phyloP scores from a whole-genome alignment of 2,797 vertebrate species.

The Lutjanus argentimaculatus region DNA sequence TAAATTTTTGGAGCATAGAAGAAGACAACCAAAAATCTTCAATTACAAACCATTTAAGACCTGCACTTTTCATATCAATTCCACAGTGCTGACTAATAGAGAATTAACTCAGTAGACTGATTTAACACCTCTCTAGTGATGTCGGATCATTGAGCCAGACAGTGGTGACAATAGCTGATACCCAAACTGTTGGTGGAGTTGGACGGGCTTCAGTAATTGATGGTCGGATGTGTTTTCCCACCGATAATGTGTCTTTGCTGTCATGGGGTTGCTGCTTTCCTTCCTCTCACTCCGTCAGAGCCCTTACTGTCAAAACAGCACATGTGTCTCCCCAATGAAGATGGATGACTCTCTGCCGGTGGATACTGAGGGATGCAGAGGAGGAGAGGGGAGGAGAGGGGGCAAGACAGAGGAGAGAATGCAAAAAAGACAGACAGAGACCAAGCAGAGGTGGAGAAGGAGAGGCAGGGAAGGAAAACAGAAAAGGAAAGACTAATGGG shows the following conservation, averaged over 20 bases:
- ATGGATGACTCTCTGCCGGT: constrained; percentile 82
- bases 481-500: constrained; percentile 41
- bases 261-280: constrained; percentile 82
- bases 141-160: constrained; percentile 51
- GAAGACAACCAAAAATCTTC: not conserved
- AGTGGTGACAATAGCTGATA: constrained; percentile 54
- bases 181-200: constrained; percentile 63
- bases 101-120: constrained; percentile 49
- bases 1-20: not conserved
- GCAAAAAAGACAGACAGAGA: constrained; percentile 31
- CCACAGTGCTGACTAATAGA: constrained; percentile 35
- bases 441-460: constrained; percentile 33
- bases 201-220: constrained; percentile 71
- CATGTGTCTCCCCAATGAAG: constrained; percentile 86
- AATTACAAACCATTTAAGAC: constrained; percentile 4
- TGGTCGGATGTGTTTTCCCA: constrained; percentile 79
- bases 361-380: constrained; percentile 70
- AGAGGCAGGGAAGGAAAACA: constrained; percentile 30
- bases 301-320: constrained; percentile 87
- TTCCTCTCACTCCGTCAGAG: constrained; percentile 81
- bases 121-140: constrained; percentile 58
- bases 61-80: constrained; percentile 9
- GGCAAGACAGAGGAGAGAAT: constrained; percentile 31
- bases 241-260: constrained; percentile 84
- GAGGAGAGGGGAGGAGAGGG: constrained; percentile 46